Evolutionary conservation across 2,797 vertebrate genomes (phyloP), one percentile per base, ranked within the genome.

Genomic region (Coluber constrictor): DNA sequence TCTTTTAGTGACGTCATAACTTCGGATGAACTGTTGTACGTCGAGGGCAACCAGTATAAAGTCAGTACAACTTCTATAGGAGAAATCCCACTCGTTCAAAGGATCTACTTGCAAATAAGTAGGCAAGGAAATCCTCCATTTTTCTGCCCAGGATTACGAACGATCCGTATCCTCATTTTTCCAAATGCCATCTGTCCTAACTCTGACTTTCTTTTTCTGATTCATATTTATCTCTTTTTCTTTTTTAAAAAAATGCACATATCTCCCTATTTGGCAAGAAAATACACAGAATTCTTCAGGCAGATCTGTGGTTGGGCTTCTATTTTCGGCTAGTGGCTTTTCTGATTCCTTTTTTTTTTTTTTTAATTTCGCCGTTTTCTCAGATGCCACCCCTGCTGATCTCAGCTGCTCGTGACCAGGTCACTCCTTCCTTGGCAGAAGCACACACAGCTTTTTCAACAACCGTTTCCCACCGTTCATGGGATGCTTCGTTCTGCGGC

Each of bases 401-500:
- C 66, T 88, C 66, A 87, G 23, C 2, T 11, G 0, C 5, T 16
- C 51, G 3, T 13, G 37, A 32, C 25, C 43, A 56, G 70, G 29
- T 83, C 1, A 5, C 56, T 32, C 57, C 63, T 37, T 23, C 60
- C 13, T 25, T 37, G 10, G 86, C 63, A 55, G 32, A 60, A 8
- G 43, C 1, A 0, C 79, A 6, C 0, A 79, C 60, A 15, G 0
- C 0, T 0, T 47, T 90, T 57, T 4, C 27, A 20, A 25, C 27
- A 47, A 3, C 47, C 95, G 89, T 56, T 88, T 89, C 43, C 89
- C 90, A 91, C 87, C 56, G 87, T 94, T 93, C 94, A 15, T 90
- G 91, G 83, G 94, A 90, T 90, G 94, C 93, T 96, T 92, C 94
- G 94, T 96, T 96, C 95, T 93, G 89, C 32, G 91, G 0, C 92